phyloP scores from a whole-genome alignment of 35 echinoderm and acorn worm species.

The Lytechinus variegatus region DNA sequence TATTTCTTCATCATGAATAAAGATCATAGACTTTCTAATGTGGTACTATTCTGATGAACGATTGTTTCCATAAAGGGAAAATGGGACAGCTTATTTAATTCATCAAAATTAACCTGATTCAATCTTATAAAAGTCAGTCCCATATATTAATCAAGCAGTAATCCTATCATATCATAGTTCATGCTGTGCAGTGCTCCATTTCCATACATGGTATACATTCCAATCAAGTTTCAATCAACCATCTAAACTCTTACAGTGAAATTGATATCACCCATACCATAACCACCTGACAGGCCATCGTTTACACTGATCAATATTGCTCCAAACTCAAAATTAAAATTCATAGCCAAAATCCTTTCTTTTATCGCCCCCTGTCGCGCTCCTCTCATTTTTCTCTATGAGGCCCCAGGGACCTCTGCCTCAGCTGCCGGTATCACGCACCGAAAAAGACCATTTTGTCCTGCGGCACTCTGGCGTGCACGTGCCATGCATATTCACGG shows the following conservation, averaged over 20 bases:
- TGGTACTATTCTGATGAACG: not conserved
- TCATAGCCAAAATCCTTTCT: not conserved
- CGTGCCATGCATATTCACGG: not conserved
- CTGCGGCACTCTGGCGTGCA: not conserved
- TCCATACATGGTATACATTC: not conserved
- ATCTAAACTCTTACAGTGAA: not conserved
- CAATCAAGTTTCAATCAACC: not conserved
- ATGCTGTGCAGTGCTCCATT: not conserved
- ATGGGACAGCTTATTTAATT: not conserved
- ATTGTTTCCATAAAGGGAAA: not conserved
- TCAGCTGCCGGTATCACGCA: not conserved
- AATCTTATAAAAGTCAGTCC: not conserved
- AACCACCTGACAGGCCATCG: not conserved
- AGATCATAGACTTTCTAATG: not conserved
- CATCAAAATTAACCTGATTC: not conserved
- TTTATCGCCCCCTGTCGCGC: not conserved
- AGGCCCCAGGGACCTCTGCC: not conserved
- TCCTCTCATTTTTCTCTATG: constrained; percentile 1
- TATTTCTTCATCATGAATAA: too few relatives aligned
- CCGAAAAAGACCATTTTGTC: constrained; percentile 1
- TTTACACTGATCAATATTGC: not conserved
- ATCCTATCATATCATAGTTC: not conserved
- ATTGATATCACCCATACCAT: not conserved
- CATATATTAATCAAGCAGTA: not conserved
- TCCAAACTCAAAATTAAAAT: not conserved